A percentile compares a stretch with the other conserved stretches of the same genome.
These are phyloP conservation scores for Cosmia pyralina DNA, from an alignment of 2,888 invertebrate genomes.

Conservation along the genomic window DNA sequence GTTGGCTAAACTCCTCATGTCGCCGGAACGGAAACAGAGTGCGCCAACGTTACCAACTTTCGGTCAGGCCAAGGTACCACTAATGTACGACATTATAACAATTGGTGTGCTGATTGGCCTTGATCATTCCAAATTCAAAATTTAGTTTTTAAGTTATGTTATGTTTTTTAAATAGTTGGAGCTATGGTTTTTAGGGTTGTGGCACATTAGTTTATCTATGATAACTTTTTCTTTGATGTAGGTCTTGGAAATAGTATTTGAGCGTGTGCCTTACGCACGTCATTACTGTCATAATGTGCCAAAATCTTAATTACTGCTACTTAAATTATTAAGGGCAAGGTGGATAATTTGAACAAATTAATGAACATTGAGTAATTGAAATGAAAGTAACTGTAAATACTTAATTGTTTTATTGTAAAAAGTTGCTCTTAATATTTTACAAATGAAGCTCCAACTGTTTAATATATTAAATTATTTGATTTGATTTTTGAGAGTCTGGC, in stretches of 20 bases:
- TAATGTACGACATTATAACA: conserved; percentile 78
- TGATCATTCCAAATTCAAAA: conserved; percentile 88
- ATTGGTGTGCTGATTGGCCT: conserved; percentile 89
- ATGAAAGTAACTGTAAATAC: background rate
- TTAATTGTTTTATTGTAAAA: background rate
- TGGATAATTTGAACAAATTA: background rate
- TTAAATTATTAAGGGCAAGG: background rate
- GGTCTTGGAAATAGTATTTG: background rate
- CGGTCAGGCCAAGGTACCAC: conserved; percentile 90
- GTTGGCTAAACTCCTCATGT: conserved; percentile 94
- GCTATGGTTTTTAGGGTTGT: conserved; percentile 44
- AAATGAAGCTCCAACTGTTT: conserved; percentile 63
- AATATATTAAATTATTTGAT: conserved; percentile 49
- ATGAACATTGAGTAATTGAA: background rate
- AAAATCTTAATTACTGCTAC: conserved; percentile 5
- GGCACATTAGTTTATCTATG: conserved; percentile 19
- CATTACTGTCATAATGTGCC: conserved; percentile 11
- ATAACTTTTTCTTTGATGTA: background rate
- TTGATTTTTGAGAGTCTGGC: conserved; percentile 76
- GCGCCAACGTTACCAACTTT: conserved; percentile 85
- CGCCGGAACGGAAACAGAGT: conserved; percentile 89
- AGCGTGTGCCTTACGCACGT: background rate
- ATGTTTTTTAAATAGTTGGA: conserved; percentile 70
- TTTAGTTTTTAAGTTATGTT: conserved; percentile 82
- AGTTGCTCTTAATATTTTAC: conserved; percentile 40